These are phyloP conservation scores for Onychomys torridus DNA, from an alignment of 2,797 vertebrate species.

Conservation along the genomic window DNA sequence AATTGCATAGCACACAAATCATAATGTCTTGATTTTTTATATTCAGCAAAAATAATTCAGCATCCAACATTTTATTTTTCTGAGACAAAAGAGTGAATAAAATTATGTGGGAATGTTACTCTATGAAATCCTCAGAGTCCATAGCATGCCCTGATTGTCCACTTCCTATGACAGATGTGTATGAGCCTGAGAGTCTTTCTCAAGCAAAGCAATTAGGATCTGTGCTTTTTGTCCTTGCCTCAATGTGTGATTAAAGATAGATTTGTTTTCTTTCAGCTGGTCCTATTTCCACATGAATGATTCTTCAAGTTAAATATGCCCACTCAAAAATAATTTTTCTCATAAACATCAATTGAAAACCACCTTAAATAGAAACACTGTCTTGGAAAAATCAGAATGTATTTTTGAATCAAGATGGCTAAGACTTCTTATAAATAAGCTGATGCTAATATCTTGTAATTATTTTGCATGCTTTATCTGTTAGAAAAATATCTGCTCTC, in stretches of 20 bases:
- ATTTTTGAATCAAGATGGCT: background rate
- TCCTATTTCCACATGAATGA: slow-evolving; percentile 43
- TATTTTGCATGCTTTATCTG: background rate
- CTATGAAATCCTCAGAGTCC: background rate
- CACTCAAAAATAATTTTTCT: slow-evolving; percentile 59
- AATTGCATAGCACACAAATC: background rate
- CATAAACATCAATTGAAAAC: background rate
- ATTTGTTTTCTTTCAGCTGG: slow-evolving; percentile 66
- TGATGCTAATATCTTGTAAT: background rate
- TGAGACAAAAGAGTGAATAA: background rate
- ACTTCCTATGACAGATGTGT: slow-evolving; percentile 34
- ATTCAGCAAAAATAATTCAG: background rate
- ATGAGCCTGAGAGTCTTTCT: slow-evolving; percentile 48
- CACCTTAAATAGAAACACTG: slow-evolving; percentile 3
- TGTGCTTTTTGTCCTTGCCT: slow-evolving; percentile 44
- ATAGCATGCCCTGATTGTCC: background rate
- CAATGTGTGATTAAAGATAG: slow-evolving; percentile 70
- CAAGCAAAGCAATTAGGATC: slow-evolving; percentile 69
- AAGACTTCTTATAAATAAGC: background rate
- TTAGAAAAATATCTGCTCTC: background rate
- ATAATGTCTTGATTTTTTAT: background rate
- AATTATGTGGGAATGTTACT: background rate
- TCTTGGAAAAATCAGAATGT: background rate
- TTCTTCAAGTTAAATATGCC: slow-evolving; percentile 38
- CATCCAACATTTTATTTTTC: slow-evolving; percentile 35